A percentile compares a stretch with the other conserved stretches of the same genome.
phyloP scores from a whole-genome alignment of 2,888 invertebrate genomes.

The Branchipolynoe longqiensis region DNA sequence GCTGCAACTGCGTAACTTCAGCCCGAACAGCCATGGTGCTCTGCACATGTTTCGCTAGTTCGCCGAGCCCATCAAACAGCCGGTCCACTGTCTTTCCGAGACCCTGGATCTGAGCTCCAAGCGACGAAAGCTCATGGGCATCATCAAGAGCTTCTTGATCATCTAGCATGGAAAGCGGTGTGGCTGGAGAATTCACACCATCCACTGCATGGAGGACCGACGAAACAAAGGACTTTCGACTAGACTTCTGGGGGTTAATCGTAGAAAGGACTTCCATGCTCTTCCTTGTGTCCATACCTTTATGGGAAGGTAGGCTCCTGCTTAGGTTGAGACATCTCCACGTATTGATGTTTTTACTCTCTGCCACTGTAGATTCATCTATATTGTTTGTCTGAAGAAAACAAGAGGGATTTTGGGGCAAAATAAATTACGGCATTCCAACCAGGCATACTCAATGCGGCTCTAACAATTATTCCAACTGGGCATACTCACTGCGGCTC shows the following conservation, averaged over 20 bases:
- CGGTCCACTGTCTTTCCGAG: not conserved
- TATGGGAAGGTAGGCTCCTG: no score
- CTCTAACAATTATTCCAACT: no score
- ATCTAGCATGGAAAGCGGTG: not conserved
- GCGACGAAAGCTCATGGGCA: not conserved
- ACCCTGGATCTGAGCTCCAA: not conserved
- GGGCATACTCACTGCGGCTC: no score
- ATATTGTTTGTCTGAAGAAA: no score
- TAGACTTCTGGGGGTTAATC: not conserved
- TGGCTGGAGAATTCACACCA: not conserved
- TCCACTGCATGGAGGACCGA: not conserved
- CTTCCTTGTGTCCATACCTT: no score
- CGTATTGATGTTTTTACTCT: no score
- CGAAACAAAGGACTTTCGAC: conserved; percentile 15
- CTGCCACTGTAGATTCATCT: no score
- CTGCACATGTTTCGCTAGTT: not conserved
- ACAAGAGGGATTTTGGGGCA: no score
- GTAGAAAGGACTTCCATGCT: no score
- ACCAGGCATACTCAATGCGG: no score
- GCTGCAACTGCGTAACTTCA: not conserved
- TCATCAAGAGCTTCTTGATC: not conserved
- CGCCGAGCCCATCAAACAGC: not conserved
- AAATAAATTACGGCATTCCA: no score
- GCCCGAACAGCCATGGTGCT: not conserved
- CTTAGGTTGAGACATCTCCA: no score